phyloP scores from a whole-genome alignment of 2,888 invertebrate species.

The Torymus auratus region DNA sequence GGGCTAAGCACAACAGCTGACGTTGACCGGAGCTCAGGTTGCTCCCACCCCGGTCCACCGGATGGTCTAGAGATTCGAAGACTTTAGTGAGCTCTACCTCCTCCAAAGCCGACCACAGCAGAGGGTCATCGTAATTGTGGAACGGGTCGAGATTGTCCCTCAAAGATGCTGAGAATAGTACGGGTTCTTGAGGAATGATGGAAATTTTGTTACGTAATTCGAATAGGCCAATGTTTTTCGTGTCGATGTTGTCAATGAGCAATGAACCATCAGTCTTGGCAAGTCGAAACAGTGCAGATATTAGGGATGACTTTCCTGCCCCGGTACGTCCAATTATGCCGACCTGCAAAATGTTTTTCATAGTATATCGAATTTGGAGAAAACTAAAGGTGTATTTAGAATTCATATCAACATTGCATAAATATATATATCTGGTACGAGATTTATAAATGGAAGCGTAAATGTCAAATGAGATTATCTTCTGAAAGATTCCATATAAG shows the following conservation, averaged over 20 bases:
- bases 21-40: conserved; percentile 94
- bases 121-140: conserved; percentile 83
- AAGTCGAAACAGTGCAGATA: conserved; percentile 89
- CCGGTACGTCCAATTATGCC: conserved; percentile 93
- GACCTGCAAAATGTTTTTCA: conserved; percentile 70
- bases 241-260: conserved; percentile 86
- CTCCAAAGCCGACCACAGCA: conserved; percentile 87
- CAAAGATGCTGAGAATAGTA: conserved; percentile 88
- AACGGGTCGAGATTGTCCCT: conserved; percentile 92
- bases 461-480: no score
- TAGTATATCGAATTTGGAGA: no score
- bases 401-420: no score
- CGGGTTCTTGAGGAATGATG: conserved; percentile 95
- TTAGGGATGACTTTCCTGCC: conserved; percentile 90
- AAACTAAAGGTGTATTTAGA: no score
- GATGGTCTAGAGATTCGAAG: conserved; percentile 81
- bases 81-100: conserved; percentile 86
- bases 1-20: conserved; percentile 90
- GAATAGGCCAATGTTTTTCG: conserved; percentile 83
- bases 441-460: no score
- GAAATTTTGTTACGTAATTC: conserved; percentile 89
- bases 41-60: conserved; percentile 86
- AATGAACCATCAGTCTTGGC: conserved; percentile 87
- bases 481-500: no score
- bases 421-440: no score